These are phyloP conservation scores for Lerista edwardsae DNA, from an alignment of 2,797 vertebrate genomes.

Conservation along the genomic window DNA sequence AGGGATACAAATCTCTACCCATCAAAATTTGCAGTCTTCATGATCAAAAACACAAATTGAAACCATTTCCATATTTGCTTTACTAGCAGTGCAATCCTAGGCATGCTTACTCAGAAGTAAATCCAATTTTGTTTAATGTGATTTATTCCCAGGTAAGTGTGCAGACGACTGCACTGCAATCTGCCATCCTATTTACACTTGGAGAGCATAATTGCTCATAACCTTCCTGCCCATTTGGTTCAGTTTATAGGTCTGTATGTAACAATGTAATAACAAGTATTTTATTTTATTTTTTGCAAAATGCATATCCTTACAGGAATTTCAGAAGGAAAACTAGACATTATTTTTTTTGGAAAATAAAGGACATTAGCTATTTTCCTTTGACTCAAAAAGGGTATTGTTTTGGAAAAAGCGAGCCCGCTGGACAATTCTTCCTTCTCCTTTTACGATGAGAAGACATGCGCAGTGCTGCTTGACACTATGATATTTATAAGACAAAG, in stretches of 20 bases:
- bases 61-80: too few relatives aligned
- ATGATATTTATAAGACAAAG: constrained; percentile 73
- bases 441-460: constrained; percentile 50
- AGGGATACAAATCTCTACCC: too few relatives aligned
- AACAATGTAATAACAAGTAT: neutral
- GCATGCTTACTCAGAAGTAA: too few relatives aligned
- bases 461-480: constrained; percentile 60
- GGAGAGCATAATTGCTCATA: neutral
- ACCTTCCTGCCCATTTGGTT: neutral
- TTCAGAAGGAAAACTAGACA: constrained; percentile 10
- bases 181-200: too few relatives aligned
- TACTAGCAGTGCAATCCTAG: too few relatives aligned
- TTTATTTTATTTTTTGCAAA: neutral
- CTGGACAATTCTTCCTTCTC: constrained; percentile 56
- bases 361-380: constrained; percentile 35
- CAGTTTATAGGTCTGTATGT: neutral
- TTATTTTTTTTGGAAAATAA: constrained; percentile 37
- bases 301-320: neutral
- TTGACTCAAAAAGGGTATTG: constrained; percentile 41
- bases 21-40: too few relatives aligned
- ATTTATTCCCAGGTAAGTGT: too few relatives aligned
- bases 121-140: too few relatives aligned
- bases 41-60: too few relatives aligned
- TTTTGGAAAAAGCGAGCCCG: constrained; percentile 64
- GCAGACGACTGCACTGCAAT: too few relatives aligned